phyloP scores from a whole-genome alignment of 2,888 invertebrate genomes.

The Trileptium ribeirensis region DNA sequence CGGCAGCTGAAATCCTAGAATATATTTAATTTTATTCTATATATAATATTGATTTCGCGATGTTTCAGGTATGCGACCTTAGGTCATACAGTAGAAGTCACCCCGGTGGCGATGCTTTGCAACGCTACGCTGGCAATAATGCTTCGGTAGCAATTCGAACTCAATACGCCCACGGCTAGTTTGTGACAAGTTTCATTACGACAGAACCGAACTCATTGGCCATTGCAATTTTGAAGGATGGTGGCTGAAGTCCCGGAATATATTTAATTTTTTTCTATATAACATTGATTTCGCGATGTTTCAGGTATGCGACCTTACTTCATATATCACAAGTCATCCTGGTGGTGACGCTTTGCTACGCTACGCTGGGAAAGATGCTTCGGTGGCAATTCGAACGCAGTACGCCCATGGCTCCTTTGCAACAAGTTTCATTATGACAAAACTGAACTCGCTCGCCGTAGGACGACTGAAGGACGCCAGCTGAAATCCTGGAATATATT shows the following conservation, averaged over 20 bases:
- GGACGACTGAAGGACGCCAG: no score
- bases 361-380: background rate
- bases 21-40: no score
- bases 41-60: no score
- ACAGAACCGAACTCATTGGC: no score
- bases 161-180: background rate
- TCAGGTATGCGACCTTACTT: background rate
- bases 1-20: no score
- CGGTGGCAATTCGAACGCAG: background rate
- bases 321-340: background rate
- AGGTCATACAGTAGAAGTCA: background rate
- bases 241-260: no score
- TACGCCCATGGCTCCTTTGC: background rate
- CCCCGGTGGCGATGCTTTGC: background rate
- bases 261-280: no score
- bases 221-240: no score
- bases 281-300: no score
- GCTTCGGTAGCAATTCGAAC: background rate
- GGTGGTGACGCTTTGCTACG: background rate
- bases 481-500: no score
- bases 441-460: background rate
- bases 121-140: background rate
- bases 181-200: background rate
- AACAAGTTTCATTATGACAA: background rate
- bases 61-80: background rate